Evolutionary conservation across 2,888 invertebrate genomes (phyloP).

Genomic region (Cephus pulcher): DNA sequence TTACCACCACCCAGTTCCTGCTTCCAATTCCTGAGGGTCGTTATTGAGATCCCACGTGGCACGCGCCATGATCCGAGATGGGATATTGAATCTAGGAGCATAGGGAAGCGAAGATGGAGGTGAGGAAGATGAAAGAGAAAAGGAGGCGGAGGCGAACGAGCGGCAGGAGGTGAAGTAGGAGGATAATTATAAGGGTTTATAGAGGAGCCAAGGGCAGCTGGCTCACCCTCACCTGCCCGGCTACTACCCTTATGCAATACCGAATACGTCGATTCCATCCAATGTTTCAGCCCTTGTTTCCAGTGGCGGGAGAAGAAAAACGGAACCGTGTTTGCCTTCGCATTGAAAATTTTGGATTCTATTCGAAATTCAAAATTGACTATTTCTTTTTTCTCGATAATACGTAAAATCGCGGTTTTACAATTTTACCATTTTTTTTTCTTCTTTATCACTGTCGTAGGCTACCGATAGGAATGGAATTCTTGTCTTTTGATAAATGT

Average conservation of each 20-base stretch:
- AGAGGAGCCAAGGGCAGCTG: conserved; percentile 44
- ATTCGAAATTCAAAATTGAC: no score
- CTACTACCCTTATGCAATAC: conserved; percentile 21
- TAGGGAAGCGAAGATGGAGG: neutral
- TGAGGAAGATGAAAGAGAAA: neutral
- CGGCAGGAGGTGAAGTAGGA: conserved; percentile 15
- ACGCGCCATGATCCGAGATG: conserved; percentile 18
- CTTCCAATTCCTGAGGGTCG: no score
- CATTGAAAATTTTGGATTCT: no score
- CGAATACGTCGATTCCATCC: conserved; percentile 25
- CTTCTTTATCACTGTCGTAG: no score
- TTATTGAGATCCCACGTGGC: conserved; percentile 8
- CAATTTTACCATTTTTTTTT: no score
- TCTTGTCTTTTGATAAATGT: no score
- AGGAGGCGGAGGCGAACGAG: conserved; percentile 17
- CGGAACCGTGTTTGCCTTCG: neutral
- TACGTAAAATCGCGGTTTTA: no score
- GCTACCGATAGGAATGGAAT: no score
- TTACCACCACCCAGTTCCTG: no score
- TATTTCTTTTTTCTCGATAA: no score
- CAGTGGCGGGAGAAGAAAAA: neutral
- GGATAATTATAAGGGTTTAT: conserved; percentile 45
- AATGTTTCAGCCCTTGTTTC: neutral
- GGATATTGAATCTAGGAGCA: neutral
- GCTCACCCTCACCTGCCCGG: conserved; percentile 48